phyloP scores from a whole-genome alignment of 2,888 invertebrate genomes.

The Agrochola lota region DNA sequence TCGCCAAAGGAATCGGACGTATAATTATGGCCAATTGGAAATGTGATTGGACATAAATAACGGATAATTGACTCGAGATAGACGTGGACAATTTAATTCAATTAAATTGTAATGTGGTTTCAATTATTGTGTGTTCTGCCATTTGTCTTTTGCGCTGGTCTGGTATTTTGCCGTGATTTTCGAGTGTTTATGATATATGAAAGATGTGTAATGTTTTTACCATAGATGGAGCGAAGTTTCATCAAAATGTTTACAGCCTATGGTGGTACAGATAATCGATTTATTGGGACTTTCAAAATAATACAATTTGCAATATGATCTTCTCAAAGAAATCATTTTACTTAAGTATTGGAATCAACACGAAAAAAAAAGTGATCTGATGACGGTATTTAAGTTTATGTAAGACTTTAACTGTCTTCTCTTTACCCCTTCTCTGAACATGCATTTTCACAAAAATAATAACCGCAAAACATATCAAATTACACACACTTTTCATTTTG shows the following conservation, averaged over 20 bases:
- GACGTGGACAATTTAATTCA: conserved; percentile 61
- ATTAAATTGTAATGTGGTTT: conserved; percentile 59
- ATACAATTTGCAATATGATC: not conserved
- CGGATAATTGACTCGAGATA: conserved; percentile 57
- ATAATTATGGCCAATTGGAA: conserved; percentile 72
- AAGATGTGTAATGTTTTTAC: not conserved
- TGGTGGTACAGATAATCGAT: not conserved
- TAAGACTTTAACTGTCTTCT: not conserved
- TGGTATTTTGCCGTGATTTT: conserved; percentile 4
- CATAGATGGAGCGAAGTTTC: fast-evolving
- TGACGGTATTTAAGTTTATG: not conserved
- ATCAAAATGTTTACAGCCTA: not conserved
- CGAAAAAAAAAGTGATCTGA: not conserved
- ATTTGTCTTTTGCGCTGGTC: conserved; percentile 23
- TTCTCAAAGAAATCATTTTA: not conserved
- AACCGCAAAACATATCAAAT: conserved; percentile 51
- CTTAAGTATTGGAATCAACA: not conserved
- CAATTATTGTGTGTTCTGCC: conserved; percentile 48
- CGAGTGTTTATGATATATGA: not conserved
- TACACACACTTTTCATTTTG: conserved; percentile 36
- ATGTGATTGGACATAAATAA: conserved; percentile 65
- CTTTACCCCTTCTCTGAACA: not conserved
- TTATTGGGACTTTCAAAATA: conserved; percentile 1
- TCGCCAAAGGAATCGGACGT: conserved; percentile 73
- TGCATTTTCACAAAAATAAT: conserved; percentile 32